A percentile compares a stretch with the other conserved stretches of the same genome.
phyloP scores from a whole-genome alignment of 2,797 vertebrate species.

The Tapirus indicus region DNA sequence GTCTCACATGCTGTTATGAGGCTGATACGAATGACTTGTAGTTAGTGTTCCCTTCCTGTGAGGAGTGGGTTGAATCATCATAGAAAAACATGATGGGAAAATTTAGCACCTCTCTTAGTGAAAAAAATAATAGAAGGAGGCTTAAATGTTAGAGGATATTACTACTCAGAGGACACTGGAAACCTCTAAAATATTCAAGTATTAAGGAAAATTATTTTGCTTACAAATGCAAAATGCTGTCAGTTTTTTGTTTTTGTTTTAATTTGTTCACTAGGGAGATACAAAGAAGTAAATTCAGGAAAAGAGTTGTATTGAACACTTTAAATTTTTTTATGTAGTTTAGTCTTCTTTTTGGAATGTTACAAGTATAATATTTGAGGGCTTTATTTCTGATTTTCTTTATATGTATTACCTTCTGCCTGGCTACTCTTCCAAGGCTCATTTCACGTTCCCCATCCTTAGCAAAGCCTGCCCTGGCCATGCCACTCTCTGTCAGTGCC shows the following conservation, averaged over 20 bases:
- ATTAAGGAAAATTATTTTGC: conserved; percentile 1
- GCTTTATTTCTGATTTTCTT: neutral
- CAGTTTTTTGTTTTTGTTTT: neutral
- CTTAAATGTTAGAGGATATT: neutral
- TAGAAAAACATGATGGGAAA: neutral
- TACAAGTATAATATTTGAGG: neutral
- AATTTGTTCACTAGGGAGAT: neutral
- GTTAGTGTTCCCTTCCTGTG: neutral
- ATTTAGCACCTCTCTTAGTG: neutral
- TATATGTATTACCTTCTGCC: rapidly evolving
- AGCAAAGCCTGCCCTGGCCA: neutral
- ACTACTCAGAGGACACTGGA: neutral
- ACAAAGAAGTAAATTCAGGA: neutral
- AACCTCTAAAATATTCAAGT: neutral
- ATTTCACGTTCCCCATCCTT: neutral
- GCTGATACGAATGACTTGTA: neutral
- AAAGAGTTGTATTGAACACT: neutral
- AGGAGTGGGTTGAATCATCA: neutral
- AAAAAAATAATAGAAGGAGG: neutral
- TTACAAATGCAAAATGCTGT: neutral
- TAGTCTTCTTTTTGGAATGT: neutral
- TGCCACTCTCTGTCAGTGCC: rapidly evolving
- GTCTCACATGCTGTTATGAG: neutral
- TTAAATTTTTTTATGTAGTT: neutral
- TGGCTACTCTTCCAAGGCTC: neutral